These are phyloP conservation scores for Cotesia vestalis DNA, from an alignment of 1,140 invertebrate genomes.

Conservation along the genomic window DNA sequence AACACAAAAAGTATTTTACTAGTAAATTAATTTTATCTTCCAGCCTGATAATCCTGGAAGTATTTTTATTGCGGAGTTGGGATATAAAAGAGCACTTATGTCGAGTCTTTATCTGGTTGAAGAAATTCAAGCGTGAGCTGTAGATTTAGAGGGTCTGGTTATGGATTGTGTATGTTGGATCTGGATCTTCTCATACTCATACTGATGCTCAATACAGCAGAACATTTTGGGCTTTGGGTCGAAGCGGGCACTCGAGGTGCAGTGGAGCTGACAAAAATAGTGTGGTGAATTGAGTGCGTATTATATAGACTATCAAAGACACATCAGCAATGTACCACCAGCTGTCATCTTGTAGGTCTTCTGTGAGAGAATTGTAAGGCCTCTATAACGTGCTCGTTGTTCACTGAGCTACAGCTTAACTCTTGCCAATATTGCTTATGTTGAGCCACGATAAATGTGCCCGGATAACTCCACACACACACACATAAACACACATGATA, in stretches of 20 bases:
- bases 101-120: not conserved
- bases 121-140: not conserved
- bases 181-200: no score
- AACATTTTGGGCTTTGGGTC: no score
- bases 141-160: no score
- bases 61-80: no score
- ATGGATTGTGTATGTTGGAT: no score
- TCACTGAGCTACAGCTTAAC: constrained; percentile 41
- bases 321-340: not conserved
- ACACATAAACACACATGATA: constrained; percentile 2
- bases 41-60: no score
- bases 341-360: constrained; percentile 53
- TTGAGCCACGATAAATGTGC: constrained; percentile 20
- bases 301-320: constrained; percentile 1
- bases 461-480: not conserved
- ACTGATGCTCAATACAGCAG: no score
- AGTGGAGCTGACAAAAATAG: constrained; percentile 14
- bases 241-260: not conserved
- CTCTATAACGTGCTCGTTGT: constrained; percentile 38
- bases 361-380: constrained; percentile 53
- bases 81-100: constrained; percentile 10
- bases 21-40: not conserved
- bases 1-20: no score
- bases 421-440: constrained; percentile 48
- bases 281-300: not conserved